Evolutionary conservation across 1,140 invertebrate species (phyloP).

Genomic region (Drosophila insularis): DNA sequence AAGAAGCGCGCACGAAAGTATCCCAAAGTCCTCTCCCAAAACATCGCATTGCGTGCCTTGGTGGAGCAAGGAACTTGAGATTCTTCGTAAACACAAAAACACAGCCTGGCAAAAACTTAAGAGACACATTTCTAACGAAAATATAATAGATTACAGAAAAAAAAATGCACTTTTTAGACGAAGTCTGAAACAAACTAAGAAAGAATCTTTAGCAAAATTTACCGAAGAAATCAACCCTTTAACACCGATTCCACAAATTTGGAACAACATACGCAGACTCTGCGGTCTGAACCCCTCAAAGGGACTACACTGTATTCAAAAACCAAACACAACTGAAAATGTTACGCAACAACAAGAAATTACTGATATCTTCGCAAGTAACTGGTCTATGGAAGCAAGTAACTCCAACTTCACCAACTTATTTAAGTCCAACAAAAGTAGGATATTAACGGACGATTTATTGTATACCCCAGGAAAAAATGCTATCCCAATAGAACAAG

Average conservation of each 20-base stretch:
- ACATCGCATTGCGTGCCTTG: constrained; percentile 5
- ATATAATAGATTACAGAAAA: not conserved
- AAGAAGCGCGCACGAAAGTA: not conserved
- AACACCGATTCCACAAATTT: too few relatives aligned
- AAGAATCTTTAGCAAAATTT: not conserved
- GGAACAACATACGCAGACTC: too few relatives aligned
- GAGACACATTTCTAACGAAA: too few relatives aligned
- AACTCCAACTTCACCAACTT: not conserved
- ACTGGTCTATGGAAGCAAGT: not conserved
- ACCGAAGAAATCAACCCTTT: too few relatives aligned
- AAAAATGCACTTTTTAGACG: constrained; percentile 1
- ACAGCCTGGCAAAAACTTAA: not conserved
- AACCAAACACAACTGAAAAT: too few relatives aligned
- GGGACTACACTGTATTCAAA: too few relatives aligned
- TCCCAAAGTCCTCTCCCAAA: not conserved
- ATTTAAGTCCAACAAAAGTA: not conserved
- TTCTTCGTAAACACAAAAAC: too few relatives aligned
- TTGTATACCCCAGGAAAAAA: not conserved
- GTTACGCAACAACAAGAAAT: too few relatives aligned
- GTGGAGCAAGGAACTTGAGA: constrained; percentile 24
- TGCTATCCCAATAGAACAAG: not conserved
- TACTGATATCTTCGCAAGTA: not conserved
- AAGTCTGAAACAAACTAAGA: not conserved
- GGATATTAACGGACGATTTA: not conserved
- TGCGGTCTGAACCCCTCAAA: too few relatives aligned